These are phyloP conservation scores for Triplophysa siluroides DNA, from an alignment of 2,113 vertebrate species.

Conservation along the genomic window DNA sequence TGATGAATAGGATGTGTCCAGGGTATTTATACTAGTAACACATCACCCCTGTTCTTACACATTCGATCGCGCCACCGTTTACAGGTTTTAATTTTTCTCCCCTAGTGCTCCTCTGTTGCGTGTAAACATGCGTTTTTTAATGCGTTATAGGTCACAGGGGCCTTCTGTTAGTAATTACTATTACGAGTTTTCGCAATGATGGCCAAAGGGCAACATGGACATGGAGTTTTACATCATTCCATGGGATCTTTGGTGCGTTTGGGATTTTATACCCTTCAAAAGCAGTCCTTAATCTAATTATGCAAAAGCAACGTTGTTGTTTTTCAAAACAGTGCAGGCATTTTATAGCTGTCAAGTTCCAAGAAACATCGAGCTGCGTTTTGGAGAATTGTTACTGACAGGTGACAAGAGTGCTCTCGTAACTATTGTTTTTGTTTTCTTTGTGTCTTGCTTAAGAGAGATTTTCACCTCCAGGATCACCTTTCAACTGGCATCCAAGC, in stretches of 20 bases:
- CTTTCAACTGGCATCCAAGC: constrained; percentile 61
- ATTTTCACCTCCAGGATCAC: constrained; percentile 66
- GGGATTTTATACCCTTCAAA: not conserved
- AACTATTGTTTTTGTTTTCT: constrained; percentile 50
- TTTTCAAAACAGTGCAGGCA: constrained; percentile 38
- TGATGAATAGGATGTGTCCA: constrained; percentile 50
- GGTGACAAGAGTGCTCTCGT: constrained; percentile 54
- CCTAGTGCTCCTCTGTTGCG: not conserved
- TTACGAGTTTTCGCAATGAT: not conserved
- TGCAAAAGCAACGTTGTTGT: not conserved
- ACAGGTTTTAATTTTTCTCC: constrained; percentile 47
- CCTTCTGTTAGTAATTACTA: constrained; percentile 42
- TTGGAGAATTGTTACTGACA: constrained; percentile 41
- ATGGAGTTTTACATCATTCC: not conserved
- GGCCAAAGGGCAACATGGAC: constrained; percentile 2
- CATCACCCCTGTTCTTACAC: constrained; percentile 51
- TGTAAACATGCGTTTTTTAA: constrained; percentile 40
- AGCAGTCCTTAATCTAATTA: too few relatives aligned
- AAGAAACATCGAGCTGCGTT: constrained; percentile 43
- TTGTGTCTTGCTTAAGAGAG: constrained; percentile 48
- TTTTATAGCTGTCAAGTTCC: constrained; percentile 60
- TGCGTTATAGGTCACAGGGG: constrained; percentile 39
- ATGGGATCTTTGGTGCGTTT: too few relatives aligned
- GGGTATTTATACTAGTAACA: constrained; percentile 51
- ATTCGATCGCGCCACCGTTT: constrained; percentile 38